phyloP scores from a whole-genome alignment of 2,888 invertebrate genomes.

The Drosophila tripunctata region DNA sequence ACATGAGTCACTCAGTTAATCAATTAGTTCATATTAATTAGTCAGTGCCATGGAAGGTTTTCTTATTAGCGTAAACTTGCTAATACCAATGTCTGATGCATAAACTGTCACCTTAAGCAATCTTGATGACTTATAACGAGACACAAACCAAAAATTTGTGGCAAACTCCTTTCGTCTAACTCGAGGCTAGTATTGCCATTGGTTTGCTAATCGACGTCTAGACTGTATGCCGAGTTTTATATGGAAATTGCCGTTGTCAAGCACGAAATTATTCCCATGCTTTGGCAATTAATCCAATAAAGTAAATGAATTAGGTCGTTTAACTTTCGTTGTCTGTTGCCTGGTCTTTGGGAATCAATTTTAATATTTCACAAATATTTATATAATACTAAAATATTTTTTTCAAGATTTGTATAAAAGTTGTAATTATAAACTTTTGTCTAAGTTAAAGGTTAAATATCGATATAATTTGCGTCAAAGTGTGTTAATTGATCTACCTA shows the following conservation, averaged over 20 bases:
- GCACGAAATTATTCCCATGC: conserved; percentile 24
- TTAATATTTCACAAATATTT: neutral
- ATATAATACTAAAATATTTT: neutral
- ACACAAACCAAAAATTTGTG: conserved; percentile 22
- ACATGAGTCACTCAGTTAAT: conserved; percentile 45
- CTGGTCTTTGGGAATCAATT: neutral
- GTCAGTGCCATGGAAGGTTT: conserved; percentile 59
- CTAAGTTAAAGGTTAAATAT: conserved; percentile 34
- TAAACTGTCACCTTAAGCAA: conserved; percentile 31
- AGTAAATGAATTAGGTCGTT: conserved; percentile 7
- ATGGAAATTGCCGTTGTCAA: conserved; percentile 27
- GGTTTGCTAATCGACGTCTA: conserved; percentile 61
- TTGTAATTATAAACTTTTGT: conserved; percentile 11
- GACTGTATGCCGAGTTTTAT: conserved; percentile 42
- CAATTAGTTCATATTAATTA: conserved; percentile 48
- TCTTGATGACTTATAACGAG: conserved; percentile 29
- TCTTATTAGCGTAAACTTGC: conserved; percentile 54
- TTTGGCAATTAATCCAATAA: conserved; percentile 1
- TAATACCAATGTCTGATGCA: conserved; percentile 44
- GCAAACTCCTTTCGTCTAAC: conserved; percentile 32
- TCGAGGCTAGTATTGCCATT: conserved; percentile 34
- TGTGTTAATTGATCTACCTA: conserved; percentile 59
- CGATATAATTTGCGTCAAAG: conserved; percentile 22
- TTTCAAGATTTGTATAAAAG: neutral
- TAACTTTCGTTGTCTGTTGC: neutral